Evolutionary conservation across 1,140 invertebrate species (phyloP).

Genomic region (Hylyphantes graminicola): DNA sequence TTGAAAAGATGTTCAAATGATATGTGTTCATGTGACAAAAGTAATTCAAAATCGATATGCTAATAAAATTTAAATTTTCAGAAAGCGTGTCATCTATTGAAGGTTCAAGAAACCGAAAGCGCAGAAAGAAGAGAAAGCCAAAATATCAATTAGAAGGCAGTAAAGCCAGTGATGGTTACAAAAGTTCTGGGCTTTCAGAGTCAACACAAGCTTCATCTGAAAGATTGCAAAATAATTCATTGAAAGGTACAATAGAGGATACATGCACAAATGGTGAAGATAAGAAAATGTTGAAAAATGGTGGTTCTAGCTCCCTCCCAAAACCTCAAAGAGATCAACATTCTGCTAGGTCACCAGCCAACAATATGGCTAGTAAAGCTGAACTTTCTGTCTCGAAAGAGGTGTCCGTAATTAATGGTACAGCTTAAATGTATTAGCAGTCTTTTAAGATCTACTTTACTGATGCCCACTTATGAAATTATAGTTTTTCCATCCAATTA

Average conservation of each 20-base stretch:
- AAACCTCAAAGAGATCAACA: conserved; percentile 45
- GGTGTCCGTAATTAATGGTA: conserved; percentile 48
- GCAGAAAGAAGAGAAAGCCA: conserved; percentile 48
- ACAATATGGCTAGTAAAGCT: conserved; percentile 34
- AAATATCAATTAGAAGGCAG: conserved; percentile 38
- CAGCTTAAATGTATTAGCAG: conserved; percentile 39
- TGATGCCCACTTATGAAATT: conserved; percentile 2
- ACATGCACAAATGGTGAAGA: conserved; percentile 56
- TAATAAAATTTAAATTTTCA: conserved; percentile 34
- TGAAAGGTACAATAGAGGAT: conserved; percentile 19
- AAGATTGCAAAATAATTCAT: conserved; percentile 38
- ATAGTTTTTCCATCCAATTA: conserved; percentile 19
- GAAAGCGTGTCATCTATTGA: conserved; percentile 64
- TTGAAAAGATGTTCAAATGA: background rate
- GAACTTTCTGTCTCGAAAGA: conserved; percentile 51
- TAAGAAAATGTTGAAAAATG: conserved; percentile 39
- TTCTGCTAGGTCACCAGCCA: conserved; percentile 26
- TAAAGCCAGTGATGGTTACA: conserved; percentile 40
- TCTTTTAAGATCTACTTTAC: conserved; percentile 26
- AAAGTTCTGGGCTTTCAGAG: conserved; percentile 53
- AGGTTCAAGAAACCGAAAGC: conserved; percentile 53
- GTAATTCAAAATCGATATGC: too few species aligned
- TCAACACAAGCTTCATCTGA: conserved; percentile 49
- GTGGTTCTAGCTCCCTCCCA: conserved; percentile 19
- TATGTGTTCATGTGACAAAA: background rate